Evolutionary conservation across 2,888 invertebrate species (phyloP), one percentile per base, ranked within the genome.

Genomic region (Eulithis prunata): DNA sequence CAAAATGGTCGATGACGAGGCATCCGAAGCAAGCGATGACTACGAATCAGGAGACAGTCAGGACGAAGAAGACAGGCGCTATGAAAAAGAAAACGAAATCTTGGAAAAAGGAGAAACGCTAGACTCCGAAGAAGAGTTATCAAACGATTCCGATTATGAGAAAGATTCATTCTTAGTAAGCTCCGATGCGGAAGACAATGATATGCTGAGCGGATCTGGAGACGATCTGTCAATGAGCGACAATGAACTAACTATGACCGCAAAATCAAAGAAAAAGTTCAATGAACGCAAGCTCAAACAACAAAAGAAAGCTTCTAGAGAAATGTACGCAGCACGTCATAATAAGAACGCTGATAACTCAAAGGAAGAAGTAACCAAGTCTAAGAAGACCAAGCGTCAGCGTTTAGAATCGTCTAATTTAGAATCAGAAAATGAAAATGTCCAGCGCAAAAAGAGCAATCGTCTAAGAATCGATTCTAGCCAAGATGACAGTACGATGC

Each of bases 121-220:
- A 66, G 88, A 91, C 55, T 93, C 94, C 54, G 89, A 94, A 52
- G 87, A 86, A 51, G 85, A 92, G 6, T 79, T 88, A 32, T 89
- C 91, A 2, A 81, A 87, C 66, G 92, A 93, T 58, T 82, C 88
- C 0, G 89, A 93, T 68, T 93, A 93, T 68, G 92, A 93, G 75
- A 92, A 88, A 75, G 94, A 89, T 73, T 94, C 94, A 0, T 95
- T 95, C 76, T 76, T 95, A 63, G 94, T 93, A 2, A 91, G 88
- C 70, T 93, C 94, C 2, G 89, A 90, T 77, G 88, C 86, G 70
- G 92, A 92, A 78, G 93, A 93, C 68, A 66, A 87, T 71, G 81
- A 88, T 13, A 78, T 92, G 62, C 75, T 93, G 11, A 90, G 89
- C 78, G 92, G 91, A 0, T 84, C 89, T n/a, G 89, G 86, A 47